Conservation (phyloP, 2,113 vertebrate species). For the Elaphurus davidianus region DNA sequence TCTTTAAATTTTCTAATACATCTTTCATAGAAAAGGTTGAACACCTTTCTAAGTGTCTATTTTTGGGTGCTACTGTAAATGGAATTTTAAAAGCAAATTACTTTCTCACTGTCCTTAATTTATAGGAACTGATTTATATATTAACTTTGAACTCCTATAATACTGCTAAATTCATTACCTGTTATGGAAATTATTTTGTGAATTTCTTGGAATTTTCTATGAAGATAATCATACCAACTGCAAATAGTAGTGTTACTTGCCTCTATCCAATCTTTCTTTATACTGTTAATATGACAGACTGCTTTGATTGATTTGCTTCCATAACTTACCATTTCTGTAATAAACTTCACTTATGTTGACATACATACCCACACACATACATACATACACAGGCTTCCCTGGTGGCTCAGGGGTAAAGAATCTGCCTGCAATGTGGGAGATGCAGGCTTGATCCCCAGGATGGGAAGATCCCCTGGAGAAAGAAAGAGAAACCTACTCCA, state of each 20-base stretch:
- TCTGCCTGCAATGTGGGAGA: neutral
- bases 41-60: neutral
- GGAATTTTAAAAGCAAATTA: neutral
- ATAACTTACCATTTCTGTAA: neutral
- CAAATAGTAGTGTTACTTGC: neutral
- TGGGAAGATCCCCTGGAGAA: neutral
- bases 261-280: neutral
- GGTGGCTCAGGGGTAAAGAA: neutral
- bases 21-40: neutral
- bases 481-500: neutral
- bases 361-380: neutral
- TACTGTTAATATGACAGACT: neutral
- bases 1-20: neutral
- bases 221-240: neutral
- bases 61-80: neutral
- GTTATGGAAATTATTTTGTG: neutral
- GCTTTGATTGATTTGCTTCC: neutral
- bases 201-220: neutral
- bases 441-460: neutral
- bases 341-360: neutral
- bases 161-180: neutral
- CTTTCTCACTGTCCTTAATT: neutral
- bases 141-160: neutral
- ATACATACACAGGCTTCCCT: neutral
- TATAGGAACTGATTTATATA: neutral